phyloP scores from a whole-genome alignment of 2,113 vertebrate species.

The Dendropsophus ebraccatus region DNA sequence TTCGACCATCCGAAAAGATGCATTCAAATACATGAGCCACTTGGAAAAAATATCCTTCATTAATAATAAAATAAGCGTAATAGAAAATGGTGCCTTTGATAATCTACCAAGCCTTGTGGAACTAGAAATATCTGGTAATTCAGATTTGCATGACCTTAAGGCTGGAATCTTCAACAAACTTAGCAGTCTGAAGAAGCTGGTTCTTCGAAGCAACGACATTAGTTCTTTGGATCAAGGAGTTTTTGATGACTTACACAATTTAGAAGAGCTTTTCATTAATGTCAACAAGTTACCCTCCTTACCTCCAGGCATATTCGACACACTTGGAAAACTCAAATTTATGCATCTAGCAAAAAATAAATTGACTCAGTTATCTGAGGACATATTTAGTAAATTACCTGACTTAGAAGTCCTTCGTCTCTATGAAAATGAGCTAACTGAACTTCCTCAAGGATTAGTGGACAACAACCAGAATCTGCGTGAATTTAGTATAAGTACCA shows the following conservation, averaged over 20 bases:
- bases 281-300: conserved; percentile 72
- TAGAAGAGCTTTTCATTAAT: conserved; percentile 69
- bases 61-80: conserved; percentile 63
- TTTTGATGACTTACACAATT: conserved; percentile 71
- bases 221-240: conserved; percentile 69
- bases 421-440: conserved; percentile 75
- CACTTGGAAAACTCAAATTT: conserved; percentile 67
- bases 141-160: conserved; percentile 64
- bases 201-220: conserved; percentile 73
- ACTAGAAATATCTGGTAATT: conserved; percentile 72
- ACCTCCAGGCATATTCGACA: conserved; percentile 77
- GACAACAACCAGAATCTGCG: conserved; percentile 65
- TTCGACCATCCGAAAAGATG: conserved; percentile 66
- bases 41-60: conserved; percentile 74
- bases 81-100: conserved; percentile 80
- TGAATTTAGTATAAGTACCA: conserved; percentile 72
- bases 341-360: conserved; percentile 77
- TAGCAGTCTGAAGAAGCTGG: conserved; percentile 67
- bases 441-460: conserved; percentile 73
- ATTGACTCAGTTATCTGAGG: conserved; percentile 65
- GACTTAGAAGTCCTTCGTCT: conserved; percentile 70
- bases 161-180: conserved; percentile 74
- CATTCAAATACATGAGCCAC: conserved; percentile 71
- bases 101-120: conserved; percentile 66
- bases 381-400: conserved; percentile 72